Conservation (phyloP, 2,888 invertebrate genomes). For the Osmoderma eremita region DNA sequence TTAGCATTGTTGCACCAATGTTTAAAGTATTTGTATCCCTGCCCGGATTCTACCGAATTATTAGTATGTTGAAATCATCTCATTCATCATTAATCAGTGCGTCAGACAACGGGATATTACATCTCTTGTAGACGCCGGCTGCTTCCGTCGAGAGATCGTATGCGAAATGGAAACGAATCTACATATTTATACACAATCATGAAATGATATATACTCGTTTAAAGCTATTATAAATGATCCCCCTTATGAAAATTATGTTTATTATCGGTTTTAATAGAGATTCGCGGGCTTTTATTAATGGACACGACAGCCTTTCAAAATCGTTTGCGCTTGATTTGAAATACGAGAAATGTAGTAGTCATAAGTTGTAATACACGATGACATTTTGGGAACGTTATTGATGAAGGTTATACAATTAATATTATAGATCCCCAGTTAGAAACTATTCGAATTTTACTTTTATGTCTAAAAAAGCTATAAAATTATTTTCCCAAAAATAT, state of each 20-base stretch:
- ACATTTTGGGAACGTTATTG: background rate
- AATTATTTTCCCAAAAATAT: too few relatives aligned
- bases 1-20: too few relatives aligned
- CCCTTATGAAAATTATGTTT: constrained; percentile 38
- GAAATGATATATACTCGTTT: constrained; percentile 50
- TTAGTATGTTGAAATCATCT: constrained; percentile 47
- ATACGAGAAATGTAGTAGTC: background rate
- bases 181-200: constrained; percentile 61
- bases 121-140: constrained; percentile 61
- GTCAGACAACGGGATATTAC: constrained; percentile 63
- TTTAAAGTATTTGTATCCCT: background rate
- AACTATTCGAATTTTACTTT: too few relatives aligned
- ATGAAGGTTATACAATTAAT: too few relatives aligned
- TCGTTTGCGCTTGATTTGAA: constrained; percentile 2
- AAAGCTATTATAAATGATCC: constrained; percentile 48
- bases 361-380: too few relatives aligned
- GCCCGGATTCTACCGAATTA: constrained; percentile 26
- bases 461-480: too few relatives aligned
- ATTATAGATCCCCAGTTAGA: too few relatives aligned
- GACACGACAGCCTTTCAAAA: constrained; percentile 5
- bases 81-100: constrained; percentile 61
- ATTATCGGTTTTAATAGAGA: constrained; percentile 39
- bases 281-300: constrained; percentile 29
- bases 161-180: constrained; percentile 62
- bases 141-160: constrained; percentile 59